Base-by-base conservation (phyloP, 2,113 vertebrate genomes). In the Cyanoramphus novaezelandiae region DNA sequence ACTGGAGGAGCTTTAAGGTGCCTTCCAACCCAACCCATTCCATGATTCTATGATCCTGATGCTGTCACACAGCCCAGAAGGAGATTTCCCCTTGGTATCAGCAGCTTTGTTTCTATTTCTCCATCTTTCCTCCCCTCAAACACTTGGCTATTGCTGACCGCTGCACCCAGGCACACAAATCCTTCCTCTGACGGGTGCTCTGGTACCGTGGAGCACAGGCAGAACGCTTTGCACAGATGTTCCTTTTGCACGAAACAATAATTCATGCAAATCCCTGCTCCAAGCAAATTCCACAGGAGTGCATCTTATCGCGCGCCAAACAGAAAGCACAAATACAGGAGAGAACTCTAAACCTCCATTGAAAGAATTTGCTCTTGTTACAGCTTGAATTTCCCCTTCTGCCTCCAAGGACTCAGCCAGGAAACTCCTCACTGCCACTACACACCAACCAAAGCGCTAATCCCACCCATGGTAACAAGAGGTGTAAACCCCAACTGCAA, bases 191-290 rank as follows among this genome's bases (percentile, higher is more conserved):
- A 21, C 4, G 39, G 69, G 62, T 60, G 57, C 70, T 69, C 10
- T 3, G 55, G 69, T 29, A 4, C 37, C 0, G 1, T 0, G 9
- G 37, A 77, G 67, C 33, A 5, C 2, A 7, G 49, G 25, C 49
- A 75, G 52, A 94, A 70, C 28, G 27, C 37, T 44, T 41, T 2
- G 35, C 75, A 31, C 79, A 78, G 93, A 87, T 86, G 82, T 55
- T 93, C 76, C 18, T 52, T 37, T 41, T 74, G 85, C 74, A 47
- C 81, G 70, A 29, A 92, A 88, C 77, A 88, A 25, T 88, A 88
- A 94, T 64, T 94, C 93, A 92, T 94, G 92, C 90, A 97, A 97
- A 96, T 93, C 92, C 88, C 82, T 50, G 95, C 96, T 97, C 94
- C 94, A 49, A 97, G 96, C 94, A 88, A 90, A 96, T 96, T 96